These are phyloP conservation scores for Podarcis siculus DNA, from an alignment of 2,797 vertebrate species.

Conservation along the genomic window DNA sequence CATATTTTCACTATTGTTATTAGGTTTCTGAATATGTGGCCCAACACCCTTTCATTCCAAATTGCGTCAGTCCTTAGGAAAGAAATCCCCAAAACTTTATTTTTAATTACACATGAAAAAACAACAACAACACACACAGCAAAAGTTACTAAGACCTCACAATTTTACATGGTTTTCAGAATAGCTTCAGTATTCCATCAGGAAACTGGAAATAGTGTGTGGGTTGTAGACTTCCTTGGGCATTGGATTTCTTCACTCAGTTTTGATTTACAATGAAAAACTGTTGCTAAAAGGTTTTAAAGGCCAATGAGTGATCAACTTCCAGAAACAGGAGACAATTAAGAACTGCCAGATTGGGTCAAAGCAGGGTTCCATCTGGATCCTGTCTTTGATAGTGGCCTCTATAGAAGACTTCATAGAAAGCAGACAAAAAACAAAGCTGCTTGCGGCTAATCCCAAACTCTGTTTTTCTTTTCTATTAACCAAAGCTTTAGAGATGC, in stretches of 20 bases:
- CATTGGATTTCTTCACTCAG: background rate
- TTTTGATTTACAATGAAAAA: background rate
- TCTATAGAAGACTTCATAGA: background rate
- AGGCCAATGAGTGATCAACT: background rate
- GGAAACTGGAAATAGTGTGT: background rate
- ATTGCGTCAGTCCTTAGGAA: accelerated
- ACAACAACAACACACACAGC: too few relatives aligned
- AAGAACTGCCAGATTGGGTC: slow-evolving; percentile 2
- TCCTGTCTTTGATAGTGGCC: background rate
- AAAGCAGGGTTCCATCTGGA: slow-evolving; percentile 13
- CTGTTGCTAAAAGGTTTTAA: background rate
- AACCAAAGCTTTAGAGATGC: background rate
- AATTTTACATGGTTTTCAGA: background rate
- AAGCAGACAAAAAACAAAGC: background rate
- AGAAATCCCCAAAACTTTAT: background rate
- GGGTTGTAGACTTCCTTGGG: background rate
- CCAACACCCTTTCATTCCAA: background rate
- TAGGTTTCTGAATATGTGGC: accelerated
- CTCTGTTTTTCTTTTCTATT: background rate
- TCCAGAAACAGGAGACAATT: slow-evolving; percentile 7
- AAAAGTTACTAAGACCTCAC: background rate
- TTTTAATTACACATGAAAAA: background rate
- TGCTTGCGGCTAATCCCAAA: background rate
- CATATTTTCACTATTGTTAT: background rate
- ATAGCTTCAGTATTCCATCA: background rate